These are phyloP conservation scores for Pyralis farinalis DNA, from an alignment of 2,888 invertebrate species.

Conservation along the genomic window DNA sequence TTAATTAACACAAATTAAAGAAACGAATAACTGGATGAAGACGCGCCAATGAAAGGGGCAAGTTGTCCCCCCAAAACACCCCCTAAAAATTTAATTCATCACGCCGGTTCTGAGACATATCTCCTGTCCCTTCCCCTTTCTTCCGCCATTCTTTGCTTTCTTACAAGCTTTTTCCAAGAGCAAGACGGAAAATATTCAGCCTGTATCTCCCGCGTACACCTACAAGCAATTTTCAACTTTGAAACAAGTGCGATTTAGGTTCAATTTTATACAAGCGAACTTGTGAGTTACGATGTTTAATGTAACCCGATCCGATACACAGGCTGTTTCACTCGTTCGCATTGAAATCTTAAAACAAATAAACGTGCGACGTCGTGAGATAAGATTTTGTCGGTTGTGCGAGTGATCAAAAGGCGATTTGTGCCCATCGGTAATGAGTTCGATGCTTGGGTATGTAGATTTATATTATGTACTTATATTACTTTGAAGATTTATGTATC, in stretches of 20 bases:
- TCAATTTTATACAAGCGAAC: slow-evolving; percentile 12
- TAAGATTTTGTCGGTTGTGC: slow-evolving; percentile 64
- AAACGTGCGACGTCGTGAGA: slow-evolving; percentile 62
- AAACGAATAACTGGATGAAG: slow-evolving; percentile 66
- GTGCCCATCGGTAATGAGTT: slow-evolving; percentile 27
- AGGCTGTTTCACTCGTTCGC: slow-evolving; percentile 74
- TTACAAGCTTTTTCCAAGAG: slow-evolving; percentile 75
- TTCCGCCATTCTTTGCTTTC: slow-evolving; percentile 78
- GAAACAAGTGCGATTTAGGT: rapidly evolving
- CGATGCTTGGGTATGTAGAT: slow-evolving; percentile 7
- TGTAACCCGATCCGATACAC: slow-evolving; percentile 43
- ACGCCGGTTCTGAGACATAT: slow-evolving; percentile 73
- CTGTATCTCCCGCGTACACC: slow-evolving; percentile 35
- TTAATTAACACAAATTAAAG: slow-evolving; percentile 73
- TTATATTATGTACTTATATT: background rate
- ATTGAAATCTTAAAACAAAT: slow-evolving; percentile 78
- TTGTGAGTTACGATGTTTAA: slow-evolving; percentile 29
- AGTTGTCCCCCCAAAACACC: slow-evolving; percentile 56
- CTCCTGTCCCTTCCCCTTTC: slow-evolving; percentile 76
- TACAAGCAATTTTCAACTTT: slow-evolving; percentile 25
- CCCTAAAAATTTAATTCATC: slow-evolving; percentile 81
- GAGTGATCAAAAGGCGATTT: slow-evolving; percentile 61
- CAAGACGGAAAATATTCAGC: slow-evolving; percentile 42
- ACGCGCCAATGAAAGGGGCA: slow-evolving; percentile 70
- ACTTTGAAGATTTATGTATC: no score